A percentile compares a stretch with the other conserved stretches of the same genome.
phyloP scores from a whole-genome alignment of 1,140 invertebrate species.

The Telenomus remus region DNA sequence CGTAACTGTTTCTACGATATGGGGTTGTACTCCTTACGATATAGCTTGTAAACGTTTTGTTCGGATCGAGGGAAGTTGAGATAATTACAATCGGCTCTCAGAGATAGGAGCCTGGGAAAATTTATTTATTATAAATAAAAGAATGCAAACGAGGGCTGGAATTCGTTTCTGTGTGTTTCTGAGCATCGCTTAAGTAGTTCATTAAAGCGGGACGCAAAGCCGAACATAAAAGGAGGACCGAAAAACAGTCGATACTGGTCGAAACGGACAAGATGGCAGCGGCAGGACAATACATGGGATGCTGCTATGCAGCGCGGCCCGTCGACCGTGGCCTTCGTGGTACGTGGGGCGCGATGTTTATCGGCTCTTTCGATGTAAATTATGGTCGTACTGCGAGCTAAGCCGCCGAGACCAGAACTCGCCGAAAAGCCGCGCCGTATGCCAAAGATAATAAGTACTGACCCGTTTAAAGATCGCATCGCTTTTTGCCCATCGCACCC shows the following conservation, averaged over 20 bases:
- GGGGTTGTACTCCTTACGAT: too few relatives aligned
- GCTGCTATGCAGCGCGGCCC: constrained; percentile 57
- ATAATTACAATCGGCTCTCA: constrained; percentile 37
- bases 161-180: constrained; percentile 25
- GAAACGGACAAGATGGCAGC: constrained; percentile 48
- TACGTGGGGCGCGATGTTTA: constrained; percentile 69
- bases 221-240: constrained; percentile 39
- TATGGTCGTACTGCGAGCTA: constrained; percentile 60
- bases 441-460: constrained; percentile 41
- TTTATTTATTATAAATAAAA: constrained; percentile 34
- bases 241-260: constrained; percentile 50
- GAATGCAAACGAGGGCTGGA: constrained; percentile 24
- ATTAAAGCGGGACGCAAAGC: constrained; percentile 49
- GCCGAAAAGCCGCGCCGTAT: constrained; percentile 32
- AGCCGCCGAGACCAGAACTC: constrained; percentile 30
- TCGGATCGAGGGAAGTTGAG: constrained; percentile 23
- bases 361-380: constrained; percentile 71
- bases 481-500: constrained; percentile 12
- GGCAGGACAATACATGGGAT: constrained; percentile 60
- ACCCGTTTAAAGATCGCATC: constrained; percentile 16
- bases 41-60: constrained; percentile 8
- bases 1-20: too few relatives aligned
- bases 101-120: constrained; percentile 15
- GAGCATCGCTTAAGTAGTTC: constrained; percentile 42
- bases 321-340: constrained; percentile 62